Percentiles rank a stretch among this genome's conserved stretches.
Evolutionary conservation across 2,113 vertebrate genomes (phyloP).

Genomic region (Ammodytes dubius): DNA sequence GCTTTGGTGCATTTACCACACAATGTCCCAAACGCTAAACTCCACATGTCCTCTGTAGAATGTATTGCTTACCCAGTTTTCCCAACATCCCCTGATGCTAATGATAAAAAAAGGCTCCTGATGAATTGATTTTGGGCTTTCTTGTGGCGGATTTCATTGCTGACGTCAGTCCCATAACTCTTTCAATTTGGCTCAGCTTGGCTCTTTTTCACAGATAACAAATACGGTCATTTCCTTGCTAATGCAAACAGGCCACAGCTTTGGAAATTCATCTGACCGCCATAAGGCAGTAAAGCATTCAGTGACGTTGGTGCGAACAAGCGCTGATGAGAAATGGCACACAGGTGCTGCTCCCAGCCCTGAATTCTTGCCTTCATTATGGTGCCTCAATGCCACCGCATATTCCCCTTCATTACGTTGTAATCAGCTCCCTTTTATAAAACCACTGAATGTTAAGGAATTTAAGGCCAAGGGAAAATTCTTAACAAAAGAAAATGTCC

Average conservation of each 20-base stretch:
- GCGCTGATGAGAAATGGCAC: constrained; percentile 82
- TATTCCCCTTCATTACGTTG: constrained; percentile 58
- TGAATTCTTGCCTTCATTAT: constrained; percentile 65
- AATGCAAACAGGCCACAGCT: constrained; percentile 74
- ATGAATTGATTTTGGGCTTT: constrained; percentile 85
- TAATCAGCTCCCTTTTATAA: constrained; percentile 27
- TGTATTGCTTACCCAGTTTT: constrained; percentile 39
- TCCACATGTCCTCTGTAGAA: constrained; percentile 33
- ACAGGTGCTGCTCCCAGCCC: constrained; percentile 74
- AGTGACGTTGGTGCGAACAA: constrained; percentile 66
- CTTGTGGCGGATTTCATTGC: constrained; percentile 70
- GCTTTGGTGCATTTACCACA: neutral
- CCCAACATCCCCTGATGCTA: constrained; percentile 65
- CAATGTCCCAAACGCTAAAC: constrained; percentile 30
- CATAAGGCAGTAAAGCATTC: constrained; percentile 70
- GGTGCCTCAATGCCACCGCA: constrained; percentile 30
- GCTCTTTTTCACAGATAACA: constrained; percentile 83
- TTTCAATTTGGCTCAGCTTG: constrained; percentile 82
- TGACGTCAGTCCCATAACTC: constrained; percentile 82
- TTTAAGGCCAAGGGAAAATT: constrained; percentile 14
- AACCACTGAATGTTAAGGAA: constrained; percentile 23
- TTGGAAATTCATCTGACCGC: constrained; percentile 67
- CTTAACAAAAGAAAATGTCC: constrained; percentile 15
- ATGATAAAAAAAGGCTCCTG: constrained; percentile 80
- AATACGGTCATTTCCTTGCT: constrained; percentile 81